Evolutionary conservation across 2,113 vertebrate genomes (phyloP), one percentile per base, ranked within the genome.

Genomic region (Istiophorus platypterus): DNA sequence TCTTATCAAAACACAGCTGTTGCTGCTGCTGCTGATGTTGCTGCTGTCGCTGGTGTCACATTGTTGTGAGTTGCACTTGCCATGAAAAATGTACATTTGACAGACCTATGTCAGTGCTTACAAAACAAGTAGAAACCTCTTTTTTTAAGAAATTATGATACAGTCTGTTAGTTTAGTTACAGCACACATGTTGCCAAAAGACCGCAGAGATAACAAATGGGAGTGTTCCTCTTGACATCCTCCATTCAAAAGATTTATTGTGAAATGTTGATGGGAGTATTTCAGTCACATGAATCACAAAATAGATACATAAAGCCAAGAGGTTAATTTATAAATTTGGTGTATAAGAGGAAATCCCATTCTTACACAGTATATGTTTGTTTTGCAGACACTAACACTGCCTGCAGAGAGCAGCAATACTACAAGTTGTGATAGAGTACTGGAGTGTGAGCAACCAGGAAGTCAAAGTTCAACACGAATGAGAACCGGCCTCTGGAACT

Each of bases 1-100:
- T 78, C 82, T 82, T 85, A 83, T 85, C 76, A 85, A 83, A 88
- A 82, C 83, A 88, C 84, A 77, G 89, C 89, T 90, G 88, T 65
- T 52, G 49, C 42, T 63, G 45, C 51, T 66, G 52, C 66, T 71
- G 37, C 2, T 39, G 68, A 61, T 69, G 70, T 56, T 63, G 66
- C 22, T 68, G n/a, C 0, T 72, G 70, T 20, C n/a, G 62, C 4
- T 66, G 80, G 6, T 72, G 73, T 78, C 67, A 58, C 58, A 72
- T 34, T 67, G 39, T 64, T 51, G 41, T 27, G n/a, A 59, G 5
- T n/a, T 62, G 57, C 5, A 54, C 14, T 41, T 39, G 61, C 10
- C 61, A 9, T 62, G n/a, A 14, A 27, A 81, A 61, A 66, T 69
- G 17, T 27, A 51, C n/a, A 59, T 47, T 73, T 52, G 4, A 68